Conservation (phyloP, 2,888 invertebrate species). For the Oscheius onirici region DNA sequence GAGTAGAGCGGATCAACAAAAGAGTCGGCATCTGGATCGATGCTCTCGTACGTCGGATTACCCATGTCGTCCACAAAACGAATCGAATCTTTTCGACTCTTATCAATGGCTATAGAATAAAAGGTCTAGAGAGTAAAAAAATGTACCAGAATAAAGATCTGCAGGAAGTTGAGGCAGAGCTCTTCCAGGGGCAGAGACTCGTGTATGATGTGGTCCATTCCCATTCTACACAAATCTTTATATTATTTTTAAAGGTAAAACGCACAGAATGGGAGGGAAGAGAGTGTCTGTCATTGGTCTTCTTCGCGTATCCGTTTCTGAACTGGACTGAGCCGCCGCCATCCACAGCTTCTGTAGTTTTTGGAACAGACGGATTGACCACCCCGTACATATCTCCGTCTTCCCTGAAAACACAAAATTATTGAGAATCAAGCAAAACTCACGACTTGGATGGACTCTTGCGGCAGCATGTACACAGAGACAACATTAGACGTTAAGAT, state of each 20-base stretch:
- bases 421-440: not conserved
- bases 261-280: constrained; percentile 37
- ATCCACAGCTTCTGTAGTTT: not conserved
- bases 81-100: constrained; percentile 45
- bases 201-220: not conserved
- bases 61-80: constrained; percentile 55
- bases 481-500: constrained; percentile 1
- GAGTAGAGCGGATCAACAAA: constrained; percentile 65
- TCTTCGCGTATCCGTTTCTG: constrained; percentile 21
- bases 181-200: constrained; percentile 39
- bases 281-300: constrained; percentile 43
- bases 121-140: not conserved
- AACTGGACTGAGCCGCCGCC: constrained; percentile 22
- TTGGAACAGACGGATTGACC: constrained; percentile 30
- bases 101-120: constrained; percentile 46
- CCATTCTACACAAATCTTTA: not conserved
- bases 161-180: constrained; percentile 53
- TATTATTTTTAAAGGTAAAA: not conserved
- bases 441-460: constrained; percentile 5
- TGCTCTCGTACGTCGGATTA: constrained; percentile 65
- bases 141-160: constrained; percentile 44
- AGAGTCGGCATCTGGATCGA: constrained; percentile 64
- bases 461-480: constrained; percentile 18
- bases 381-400: constrained; percentile 32
- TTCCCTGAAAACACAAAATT: too few relatives aligned